Evolutionary conservation across 2,113 vertebrate species (phyloP), one percentile per base, ranked within the genome.

Genomic region (Pelvicachromis taeniatus): DNA sequence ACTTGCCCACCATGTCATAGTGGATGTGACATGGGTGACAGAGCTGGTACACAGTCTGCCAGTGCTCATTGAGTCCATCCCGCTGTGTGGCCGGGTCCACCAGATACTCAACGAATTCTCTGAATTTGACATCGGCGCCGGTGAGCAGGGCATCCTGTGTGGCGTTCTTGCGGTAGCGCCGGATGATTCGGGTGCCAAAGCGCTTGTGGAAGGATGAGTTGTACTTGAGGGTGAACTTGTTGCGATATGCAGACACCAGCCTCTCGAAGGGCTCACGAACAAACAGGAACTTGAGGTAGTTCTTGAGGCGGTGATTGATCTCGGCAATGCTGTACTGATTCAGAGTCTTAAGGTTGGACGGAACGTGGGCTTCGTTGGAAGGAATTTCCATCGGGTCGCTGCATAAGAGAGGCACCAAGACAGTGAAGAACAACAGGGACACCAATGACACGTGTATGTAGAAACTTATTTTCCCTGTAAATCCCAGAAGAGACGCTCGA

Each of bases 191-290:
- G 56, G 98, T 99, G 91, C 99, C 99, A 0, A 99, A 99, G 9
- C 99, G 97, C 93, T 98, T 99, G 94, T 99, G 99, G 92, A 99
- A 99, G 83, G 99, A 99, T 0, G 97, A 98, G 96, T 99, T 99
- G 95, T 99, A 99, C 92, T 99, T 98, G 90, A 99, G 97, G 14
- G 99, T 99, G 95, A 99, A 99, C 92, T 99, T 99, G 96, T 99
- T 99, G 87, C 99, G 97, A 95, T 99, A 99, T 45, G 99, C 99
- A 0, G 98, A 99, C 91, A 99, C 98, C 93, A 99, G 96, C 88
- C 99, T 94, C 95, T 99, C 99, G 0, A 99, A 99, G 84, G 99
- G 99, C 92, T 99, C 99, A 0, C 99, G 98, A 1, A 99, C 98
- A 12, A 99, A 99, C 77, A 99, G 96, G 94, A 99, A 99, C 95